phyloP scores from a whole-genome alignment of 2,888 invertebrate genomes.

The Allygus modestus region DNA sequence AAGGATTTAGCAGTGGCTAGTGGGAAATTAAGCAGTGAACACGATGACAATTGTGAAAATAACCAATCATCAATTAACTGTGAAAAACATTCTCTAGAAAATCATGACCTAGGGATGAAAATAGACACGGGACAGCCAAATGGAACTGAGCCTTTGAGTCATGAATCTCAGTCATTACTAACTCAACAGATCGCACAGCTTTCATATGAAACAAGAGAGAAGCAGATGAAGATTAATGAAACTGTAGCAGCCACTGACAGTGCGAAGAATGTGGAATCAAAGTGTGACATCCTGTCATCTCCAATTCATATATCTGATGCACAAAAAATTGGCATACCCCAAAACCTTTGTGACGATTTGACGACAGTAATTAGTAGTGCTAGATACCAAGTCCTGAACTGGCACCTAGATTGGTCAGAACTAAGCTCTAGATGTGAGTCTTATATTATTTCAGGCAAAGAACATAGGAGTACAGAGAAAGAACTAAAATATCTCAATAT shows the following conservation, averaged over 20 bases:
- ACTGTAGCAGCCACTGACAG: constrained; percentile 76
- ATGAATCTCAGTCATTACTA: constrained; percentile 21
- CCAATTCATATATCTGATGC: constrained; percentile 76
- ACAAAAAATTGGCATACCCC: constrained; percentile 81
- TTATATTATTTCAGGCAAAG: constrained; percentile 75
- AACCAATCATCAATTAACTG: constrained; percentile 20
- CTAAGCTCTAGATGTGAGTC: constrained; percentile 75
- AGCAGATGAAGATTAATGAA: constrained; percentile 75
- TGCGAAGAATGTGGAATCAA: constrained; percentile 73
- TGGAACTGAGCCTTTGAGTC: constrained; percentile 23
- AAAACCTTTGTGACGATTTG: constrained; percentile 83
- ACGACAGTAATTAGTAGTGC: constrained; percentile 84
- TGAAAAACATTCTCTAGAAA: constrained; percentile 6
- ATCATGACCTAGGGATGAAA: constrained; percentile 36
- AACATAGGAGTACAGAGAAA: constrained; percentile 77
- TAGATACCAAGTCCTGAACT: constrained; percentile 83
- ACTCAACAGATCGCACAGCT: neutral
- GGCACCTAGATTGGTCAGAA: constrained; percentile 80
- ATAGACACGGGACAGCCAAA: constrained; percentile 57
- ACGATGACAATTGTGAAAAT: constrained; percentile 51
- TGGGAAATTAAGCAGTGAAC: constrained; percentile 73
- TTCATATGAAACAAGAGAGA: constrained; percentile 30
- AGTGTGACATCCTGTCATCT: constrained; percentile 72
- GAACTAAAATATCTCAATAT: constrained; percentile 87
- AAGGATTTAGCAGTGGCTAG: constrained; percentile 77